phyloP scores from a whole-genome alignment of 2,113 vertebrate species.

The Gambusia affinis region DNA sequence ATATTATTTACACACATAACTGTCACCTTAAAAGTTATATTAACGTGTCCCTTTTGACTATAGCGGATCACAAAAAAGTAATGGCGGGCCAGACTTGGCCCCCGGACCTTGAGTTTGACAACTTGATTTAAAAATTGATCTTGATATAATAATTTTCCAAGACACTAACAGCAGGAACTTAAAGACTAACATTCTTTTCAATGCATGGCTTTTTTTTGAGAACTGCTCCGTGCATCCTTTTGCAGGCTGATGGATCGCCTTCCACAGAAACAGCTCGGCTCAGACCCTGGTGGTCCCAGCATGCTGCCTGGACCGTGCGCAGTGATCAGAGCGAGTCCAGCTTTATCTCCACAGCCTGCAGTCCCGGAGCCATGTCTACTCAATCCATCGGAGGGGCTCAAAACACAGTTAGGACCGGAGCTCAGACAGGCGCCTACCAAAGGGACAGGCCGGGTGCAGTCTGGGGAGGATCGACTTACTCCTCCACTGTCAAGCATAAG shows the following conservation, averaged over 20 bases:
- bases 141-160: neutral
- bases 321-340: constrained; percentile 21
- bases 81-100: too few species aligned
- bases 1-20: too few species aligned
- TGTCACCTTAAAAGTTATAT: too few species aligned
- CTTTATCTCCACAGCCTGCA: constrained; percentile 22
- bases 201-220: neutral
- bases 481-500: constrained; percentile 67
- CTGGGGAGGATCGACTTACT: constrained; percentile 14
- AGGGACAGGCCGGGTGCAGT: constrained; percentile 24
- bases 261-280: constrained; percentile 51
- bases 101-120: too few species aligned
- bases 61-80: too few species aligned
- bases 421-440: constrained; percentile 24
- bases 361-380: constrained; percentile 24
- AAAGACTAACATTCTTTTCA: neutral
- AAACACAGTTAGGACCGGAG: constrained; percentile 26
- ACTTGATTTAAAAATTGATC: neutral
- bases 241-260: constrained; percentile 75
- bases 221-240: neutral
- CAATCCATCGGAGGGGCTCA: constrained; percentile 18
- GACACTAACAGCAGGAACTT: neutral
- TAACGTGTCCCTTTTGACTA: too few species aligned
- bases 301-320: constrained; percentile 39
- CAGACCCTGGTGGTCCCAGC: constrained; percentile 48